A percentile compares a stretch with the other conserved stretches of the same genome.
phyloP scores from a whole-genome alignment of 2,797 vertebrate genomes.

The Gastrophryne carolinensis region DNA sequence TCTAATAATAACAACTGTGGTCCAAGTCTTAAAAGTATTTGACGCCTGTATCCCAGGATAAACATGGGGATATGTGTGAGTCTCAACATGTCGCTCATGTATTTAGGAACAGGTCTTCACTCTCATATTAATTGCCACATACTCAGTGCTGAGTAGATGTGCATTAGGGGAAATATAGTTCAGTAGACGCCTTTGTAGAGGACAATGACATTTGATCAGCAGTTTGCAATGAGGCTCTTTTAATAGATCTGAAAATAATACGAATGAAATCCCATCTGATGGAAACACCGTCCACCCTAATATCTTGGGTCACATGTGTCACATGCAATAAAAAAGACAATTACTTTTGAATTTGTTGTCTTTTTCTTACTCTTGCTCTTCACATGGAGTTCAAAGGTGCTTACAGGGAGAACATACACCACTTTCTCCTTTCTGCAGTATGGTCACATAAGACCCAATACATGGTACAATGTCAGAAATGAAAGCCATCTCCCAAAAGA shows the following conservation, averaged over 20 bases:
- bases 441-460: background rate
- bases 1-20: no score
- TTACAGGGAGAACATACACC: background rate
- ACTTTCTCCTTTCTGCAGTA: background rate
- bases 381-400: background rate
- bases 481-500: no score
- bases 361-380: background rate
- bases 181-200: background rate
- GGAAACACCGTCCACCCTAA: background rate
- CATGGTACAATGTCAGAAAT: background rate
- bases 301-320: slow-evolving; percentile 7
- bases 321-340: slow-evolving; percentile 27
- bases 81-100: no score
- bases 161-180: background rate
- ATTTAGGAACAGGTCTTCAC: no score
- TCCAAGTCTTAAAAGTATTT: no score
- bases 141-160: background rate
- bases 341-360: background rate
- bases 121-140: no score
- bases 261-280: background rate
- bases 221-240: background rate
- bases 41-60: no score
- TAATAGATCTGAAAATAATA: background rate
- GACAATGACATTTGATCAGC: background rate
- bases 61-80: no score